phyloP scores from a whole-genome alignment of 2,797 vertebrate species.

The Orientallactaga sibirica region DNA sequence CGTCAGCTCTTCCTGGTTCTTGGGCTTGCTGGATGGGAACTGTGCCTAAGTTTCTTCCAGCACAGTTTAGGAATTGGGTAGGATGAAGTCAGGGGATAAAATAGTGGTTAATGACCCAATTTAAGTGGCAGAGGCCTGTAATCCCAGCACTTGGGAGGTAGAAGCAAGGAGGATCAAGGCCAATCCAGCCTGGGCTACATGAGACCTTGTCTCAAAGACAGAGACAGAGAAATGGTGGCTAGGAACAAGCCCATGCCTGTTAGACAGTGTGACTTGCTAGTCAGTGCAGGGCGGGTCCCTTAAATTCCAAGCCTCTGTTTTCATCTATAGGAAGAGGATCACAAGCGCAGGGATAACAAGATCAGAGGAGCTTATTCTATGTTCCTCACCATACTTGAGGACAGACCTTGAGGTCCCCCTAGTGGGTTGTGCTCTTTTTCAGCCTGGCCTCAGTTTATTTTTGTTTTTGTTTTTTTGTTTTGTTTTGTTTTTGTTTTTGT shows the following conservation, averaged over 20 bases:
- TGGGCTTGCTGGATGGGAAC: background rate
- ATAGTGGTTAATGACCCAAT: too few species aligned
- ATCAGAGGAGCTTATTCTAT: background rate
- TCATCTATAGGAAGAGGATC: background rate
- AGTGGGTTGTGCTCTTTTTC: background rate
- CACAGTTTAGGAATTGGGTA: background rate
- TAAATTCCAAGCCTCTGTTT: background rate
- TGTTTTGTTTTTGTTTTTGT: background rate
- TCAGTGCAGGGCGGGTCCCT: background rate
- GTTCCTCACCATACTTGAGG: background rate
- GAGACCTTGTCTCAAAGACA: too few species aligned
- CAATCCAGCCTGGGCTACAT: too few species aligned
- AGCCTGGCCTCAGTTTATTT: background rate
- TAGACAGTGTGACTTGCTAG: too few species aligned
- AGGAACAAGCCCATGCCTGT: background rate
- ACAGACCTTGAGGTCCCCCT: background rate
- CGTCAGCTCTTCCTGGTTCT: background rate
- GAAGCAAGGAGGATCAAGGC: too few species aligned
- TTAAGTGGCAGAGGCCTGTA: too few species aligned
- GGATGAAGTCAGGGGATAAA: background rate
- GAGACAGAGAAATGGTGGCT: too few species aligned
- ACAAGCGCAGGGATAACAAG: background rate
- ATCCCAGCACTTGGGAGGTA: background rate
- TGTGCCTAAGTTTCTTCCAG: accelerated
- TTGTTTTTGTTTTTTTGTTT: too few species aligned